Conservation (phyloP, 2,888 invertebrate species). For the Hartigia nigra region DNA sequence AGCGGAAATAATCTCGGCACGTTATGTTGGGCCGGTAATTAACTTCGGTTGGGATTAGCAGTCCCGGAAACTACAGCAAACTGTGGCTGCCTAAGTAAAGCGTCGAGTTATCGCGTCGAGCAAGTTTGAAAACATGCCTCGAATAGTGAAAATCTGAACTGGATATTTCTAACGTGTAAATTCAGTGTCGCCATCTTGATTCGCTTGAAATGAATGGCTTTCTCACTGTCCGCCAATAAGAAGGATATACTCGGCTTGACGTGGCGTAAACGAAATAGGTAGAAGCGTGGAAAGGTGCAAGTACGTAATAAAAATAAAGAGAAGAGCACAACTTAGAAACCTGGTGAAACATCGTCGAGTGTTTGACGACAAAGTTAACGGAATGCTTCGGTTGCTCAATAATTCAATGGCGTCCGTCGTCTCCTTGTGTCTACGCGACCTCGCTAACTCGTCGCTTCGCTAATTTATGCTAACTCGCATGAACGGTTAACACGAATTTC, state of each 20-base stretch:
- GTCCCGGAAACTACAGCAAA: slow-evolving; percentile 24
- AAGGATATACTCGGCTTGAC: background rate
- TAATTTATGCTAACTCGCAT: slow-evolving; percentile 2
- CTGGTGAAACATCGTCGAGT: background rate
- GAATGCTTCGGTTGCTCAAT: background rate
- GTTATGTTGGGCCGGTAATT: slow-evolving; percentile 29
- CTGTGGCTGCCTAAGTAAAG: background rate
- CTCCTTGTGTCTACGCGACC: background rate
- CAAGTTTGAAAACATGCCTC: slow-evolving; percentile 23
- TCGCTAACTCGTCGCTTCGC: background rate
- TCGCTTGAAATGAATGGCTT: background rate
- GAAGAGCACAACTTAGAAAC: background rate
- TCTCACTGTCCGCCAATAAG: background rate
- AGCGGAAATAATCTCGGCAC: background rate
- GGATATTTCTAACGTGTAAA: no score
- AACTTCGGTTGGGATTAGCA: slow-evolving; percentile 38
- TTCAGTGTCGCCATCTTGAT: no score
- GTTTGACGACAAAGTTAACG: slow-evolving; percentile 4
- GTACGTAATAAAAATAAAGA: background rate
- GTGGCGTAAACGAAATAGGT: background rate
- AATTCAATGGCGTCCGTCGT: background rate
- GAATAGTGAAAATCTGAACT: background rate
- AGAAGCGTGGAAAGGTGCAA: background rate
- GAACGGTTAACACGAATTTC: background rate
- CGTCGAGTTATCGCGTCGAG: slow-evolving; percentile 14